Percentiles rank a stretch among this genome's conserved stretches.
phyloP scores from a whole-genome alignment of 2,888 invertebrate genomes.

The Trilocha varians region DNA sequence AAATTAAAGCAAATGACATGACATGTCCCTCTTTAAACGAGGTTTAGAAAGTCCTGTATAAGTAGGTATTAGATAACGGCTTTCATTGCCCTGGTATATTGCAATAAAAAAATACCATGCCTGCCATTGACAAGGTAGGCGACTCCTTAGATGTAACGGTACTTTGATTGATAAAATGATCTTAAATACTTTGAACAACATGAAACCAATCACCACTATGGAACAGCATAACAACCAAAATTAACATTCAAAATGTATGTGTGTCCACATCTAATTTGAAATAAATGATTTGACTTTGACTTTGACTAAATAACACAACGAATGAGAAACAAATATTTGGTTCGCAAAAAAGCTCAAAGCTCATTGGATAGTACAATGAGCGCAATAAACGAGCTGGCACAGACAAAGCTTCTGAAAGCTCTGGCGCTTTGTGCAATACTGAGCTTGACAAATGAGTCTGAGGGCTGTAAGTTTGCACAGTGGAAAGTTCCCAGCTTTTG shows the following conservation, averaged over 20 bases:
- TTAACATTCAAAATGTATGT: no score
- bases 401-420: neutral
- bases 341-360: neutral
- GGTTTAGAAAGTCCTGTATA: no score
- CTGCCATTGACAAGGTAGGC: no score
- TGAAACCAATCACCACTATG: no score
- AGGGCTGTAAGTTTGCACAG: neutral
- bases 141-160: no score
- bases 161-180: no score
- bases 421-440: neutral
- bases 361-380: neutral
- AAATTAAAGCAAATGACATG: no score
- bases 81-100: no score
- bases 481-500: neutral
- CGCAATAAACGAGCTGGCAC: neutral
- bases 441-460: neutral
- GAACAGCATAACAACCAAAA: neutral
- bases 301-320: neutral
- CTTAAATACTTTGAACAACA: no score
- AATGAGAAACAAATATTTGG: neutral
- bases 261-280: neutral
- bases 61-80: no score
- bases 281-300: neutral
- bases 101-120: no score
- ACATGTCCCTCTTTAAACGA: no score